Conservation (phyloP, 2,888 invertebrate genomes). For the Heliconius ismenius region DNA sequence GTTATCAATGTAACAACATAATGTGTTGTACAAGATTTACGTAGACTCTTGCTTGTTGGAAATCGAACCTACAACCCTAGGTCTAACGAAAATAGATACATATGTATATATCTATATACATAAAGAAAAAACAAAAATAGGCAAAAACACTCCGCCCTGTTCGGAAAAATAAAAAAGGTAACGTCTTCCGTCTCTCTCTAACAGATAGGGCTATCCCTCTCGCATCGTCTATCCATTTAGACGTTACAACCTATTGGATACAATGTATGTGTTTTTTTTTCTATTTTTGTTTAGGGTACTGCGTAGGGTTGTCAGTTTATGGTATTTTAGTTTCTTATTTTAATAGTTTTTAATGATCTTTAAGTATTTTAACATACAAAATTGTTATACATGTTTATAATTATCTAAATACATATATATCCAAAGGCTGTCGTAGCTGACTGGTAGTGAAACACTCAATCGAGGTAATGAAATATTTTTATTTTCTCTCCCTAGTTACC, state of each 20-base stretch:
- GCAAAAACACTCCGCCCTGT: slow-evolving; percentile 31
- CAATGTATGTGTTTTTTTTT: slow-evolving; percentile 26
- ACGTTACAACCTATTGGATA: slow-evolving; percentile 35
- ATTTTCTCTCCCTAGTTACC: too few species aligned
- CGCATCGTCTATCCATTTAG: slow-evolving; percentile 36
- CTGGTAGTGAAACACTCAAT: too few species aligned
- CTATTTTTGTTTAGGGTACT: slow-evolving; percentile 31
- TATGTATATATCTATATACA: slow-evolving; percentile 23
- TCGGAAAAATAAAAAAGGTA: slow-evolving; percentile 35
- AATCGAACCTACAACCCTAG: not conserved
- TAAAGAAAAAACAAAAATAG: slow-evolving; percentile 30
- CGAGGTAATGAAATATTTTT: too few species aligned
- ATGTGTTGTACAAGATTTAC: too few species aligned
- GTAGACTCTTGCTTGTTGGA: too few species aligned
- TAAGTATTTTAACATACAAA: not conserved
- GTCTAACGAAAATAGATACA: slow-evolving; percentile 22
- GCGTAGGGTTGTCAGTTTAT: slow-evolving; percentile 10
- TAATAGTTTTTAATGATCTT: not conserved
- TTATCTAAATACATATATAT: too few species aligned
- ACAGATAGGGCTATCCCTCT: slow-evolving; percentile 28
- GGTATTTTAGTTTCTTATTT: not conserved
- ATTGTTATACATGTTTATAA: not conserved
- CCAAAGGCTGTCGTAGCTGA: too few species aligned
- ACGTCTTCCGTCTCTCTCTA: slow-evolving; percentile 27
- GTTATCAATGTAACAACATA: too few species aligned